Evolutionary conservation across 2,888 invertebrate genomes (phyloP).

Genomic region (Siphonodentalium dalli): DNA sequence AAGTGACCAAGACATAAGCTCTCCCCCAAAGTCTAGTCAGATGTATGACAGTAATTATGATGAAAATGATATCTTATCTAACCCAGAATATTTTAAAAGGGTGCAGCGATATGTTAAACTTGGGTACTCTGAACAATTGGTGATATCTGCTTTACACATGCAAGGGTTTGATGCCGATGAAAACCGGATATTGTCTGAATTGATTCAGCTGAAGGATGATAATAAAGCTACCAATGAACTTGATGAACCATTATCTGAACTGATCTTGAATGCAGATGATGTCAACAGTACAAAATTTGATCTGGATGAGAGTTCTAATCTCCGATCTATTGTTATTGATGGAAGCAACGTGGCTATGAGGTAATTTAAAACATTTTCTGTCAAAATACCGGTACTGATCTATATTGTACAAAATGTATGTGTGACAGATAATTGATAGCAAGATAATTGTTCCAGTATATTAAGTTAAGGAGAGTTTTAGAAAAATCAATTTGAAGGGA

Average conservation of each 20-base stretch:
- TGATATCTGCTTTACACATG: constrained; percentile 82
- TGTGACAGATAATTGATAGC: too few relatives aligned
- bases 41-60: too few relatives aligned
- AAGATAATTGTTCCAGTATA: too few relatives aligned
- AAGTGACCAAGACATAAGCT: too few relatives aligned
- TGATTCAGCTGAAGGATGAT: constrained; percentile 74
- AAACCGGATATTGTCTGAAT: constrained; percentile 86
- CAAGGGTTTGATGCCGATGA: constrained; percentile 85
- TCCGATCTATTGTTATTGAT: constrained; percentile 79
- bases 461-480: too few relatives aligned
- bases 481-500: too few relatives aligned
- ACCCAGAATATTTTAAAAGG: too few relatives aligned
- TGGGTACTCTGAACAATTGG: constrained; percentile 87
- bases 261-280: constrained; percentile 1
- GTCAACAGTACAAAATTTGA: not conserved
- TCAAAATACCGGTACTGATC: not conserved
- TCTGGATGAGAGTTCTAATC: constrained; percentile 32
- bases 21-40: too few relatives aligned
- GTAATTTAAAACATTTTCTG: constrained; percentile 67
- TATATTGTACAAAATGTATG: not conserved
- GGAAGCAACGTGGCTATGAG: constrained; percentile 84
- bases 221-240: not conserved
- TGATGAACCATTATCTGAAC: too few relatives aligned
- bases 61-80: too few relatives aligned
- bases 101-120: too few relatives aligned